Evolutionary conservation across 2,113 vertebrate species (phyloP).

Genomic region (Pachypanchax playfairii): DNA sequence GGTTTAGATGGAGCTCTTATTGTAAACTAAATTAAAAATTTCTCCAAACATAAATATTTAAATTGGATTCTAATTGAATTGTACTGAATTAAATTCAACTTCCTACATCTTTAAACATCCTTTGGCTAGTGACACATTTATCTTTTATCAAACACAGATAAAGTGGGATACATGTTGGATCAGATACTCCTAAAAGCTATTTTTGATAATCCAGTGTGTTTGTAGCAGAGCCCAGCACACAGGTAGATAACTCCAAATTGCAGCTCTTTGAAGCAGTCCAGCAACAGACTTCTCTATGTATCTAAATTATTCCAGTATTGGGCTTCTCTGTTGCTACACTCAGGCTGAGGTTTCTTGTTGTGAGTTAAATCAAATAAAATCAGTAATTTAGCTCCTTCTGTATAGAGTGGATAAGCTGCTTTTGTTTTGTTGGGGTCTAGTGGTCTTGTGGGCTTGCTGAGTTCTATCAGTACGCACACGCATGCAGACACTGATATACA

Average conservation of each 20-base stretch:
- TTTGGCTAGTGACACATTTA: not conserved
- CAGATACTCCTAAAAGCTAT: not conserved
- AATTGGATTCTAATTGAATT: too few relatives aligned
- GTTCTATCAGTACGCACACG: conserved; percentile 22
- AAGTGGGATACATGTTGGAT: too few relatives aligned
- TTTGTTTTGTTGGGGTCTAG: conserved; percentile 37
- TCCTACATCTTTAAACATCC: not conserved
- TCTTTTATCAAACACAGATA: too few relatives aligned
- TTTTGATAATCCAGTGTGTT: not conserved
- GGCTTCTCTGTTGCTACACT: conserved; percentile 8
- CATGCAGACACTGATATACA: conserved; percentile 1
- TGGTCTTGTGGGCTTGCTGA: conserved; percentile 27
- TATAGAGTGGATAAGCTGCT: not conserved
- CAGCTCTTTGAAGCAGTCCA: conserved; percentile 22
- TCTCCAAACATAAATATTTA: too few relatives aligned
- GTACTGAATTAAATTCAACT: not conserved
- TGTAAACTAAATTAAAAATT: not conserved
- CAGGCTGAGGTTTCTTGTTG: conserved; percentile 3
- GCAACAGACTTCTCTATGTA: conserved; percentile 12
- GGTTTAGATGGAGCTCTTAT: not conserved
- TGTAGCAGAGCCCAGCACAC: not conserved
- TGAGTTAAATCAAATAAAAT: conserved; percentile 25
- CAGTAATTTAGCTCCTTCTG: conserved; percentile 13
- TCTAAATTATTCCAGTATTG: conserved; percentile 20
- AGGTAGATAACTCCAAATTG: conserved; percentile 4